Base-by-base conservation (phyloP, 2,113 vertebrate species). In the Callipepla squamata region DNA sequence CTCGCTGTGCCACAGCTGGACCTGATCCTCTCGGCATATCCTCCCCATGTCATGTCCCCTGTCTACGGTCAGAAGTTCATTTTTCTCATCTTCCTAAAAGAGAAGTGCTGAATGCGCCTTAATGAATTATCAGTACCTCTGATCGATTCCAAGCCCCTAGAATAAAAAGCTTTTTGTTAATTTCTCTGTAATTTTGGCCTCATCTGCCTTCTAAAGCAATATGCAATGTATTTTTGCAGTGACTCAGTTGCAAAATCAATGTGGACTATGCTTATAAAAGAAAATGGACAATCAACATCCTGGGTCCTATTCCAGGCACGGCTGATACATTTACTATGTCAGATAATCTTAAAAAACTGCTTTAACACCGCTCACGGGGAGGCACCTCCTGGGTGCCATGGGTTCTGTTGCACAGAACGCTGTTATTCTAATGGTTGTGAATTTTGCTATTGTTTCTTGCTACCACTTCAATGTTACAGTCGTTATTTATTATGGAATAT, bases 191-290 rank as follows among this genome's bases (percentile, higher is more conserved):
- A 73, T 82, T 89, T 76, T 74, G 47, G 30, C 42, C 68, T 89
- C 50, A 59, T 77, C 82, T 95, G 40, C 72, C n/a, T 87, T 87
- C 87, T 82, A 73, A 82, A 92, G 67, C 80, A 96, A 91, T 75
- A 92, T 17, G 21, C 51, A 76, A 75, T 70, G 28, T 73, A 30
- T 92, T 92, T 96, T 87, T 89, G 36, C 55, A 87, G 55, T 38
- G 48, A 34, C 5, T 89, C 19, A 5, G 32, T 30, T 89, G 67
- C 45, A 85, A 95, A 89, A 82, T 91, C 87, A 79, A 80, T 80
- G 50, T 9, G 40, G 45, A 13, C 28, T 87, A 62, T 47, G 28
- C 44, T 66, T 89, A 18, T 62, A 80, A 82, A 38, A 85, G 50
- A 17, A 87, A 85, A 87, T 73, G 59, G 36, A 66, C 30, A 73